These are phyloP conservation scores for Xiphydria camelus DNA, from an alignment of 2,888 invertebrate species.

Conservation along the genomic window DNA sequence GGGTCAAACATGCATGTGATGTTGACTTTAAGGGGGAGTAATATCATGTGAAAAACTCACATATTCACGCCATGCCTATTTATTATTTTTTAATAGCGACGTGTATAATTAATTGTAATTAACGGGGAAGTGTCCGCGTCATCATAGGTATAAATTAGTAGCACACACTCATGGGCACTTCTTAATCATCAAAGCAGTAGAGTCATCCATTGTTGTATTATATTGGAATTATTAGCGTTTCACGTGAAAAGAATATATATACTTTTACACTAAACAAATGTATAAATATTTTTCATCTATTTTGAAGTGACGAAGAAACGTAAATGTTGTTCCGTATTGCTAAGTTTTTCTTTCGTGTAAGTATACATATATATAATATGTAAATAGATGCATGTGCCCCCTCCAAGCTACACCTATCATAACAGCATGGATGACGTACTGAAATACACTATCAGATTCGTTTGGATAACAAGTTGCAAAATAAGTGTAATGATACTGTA, in stretches of 20 bases:
- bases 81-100: constrained; percentile 23
- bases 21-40: constrained; percentile 56
- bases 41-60: constrained; percentile 53
- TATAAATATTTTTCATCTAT: background rate
- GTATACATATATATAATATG: too few relatives aligned
- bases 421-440: constrained; percentile 27
- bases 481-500: constrained; percentile 50
- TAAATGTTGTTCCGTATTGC: constrained; percentile 3
- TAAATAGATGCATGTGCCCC: constrained; percentile 15
- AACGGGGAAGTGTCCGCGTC: too few relatives aligned
- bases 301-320: background rate
- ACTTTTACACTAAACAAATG: background rate
- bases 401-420: constrained; percentile 4
- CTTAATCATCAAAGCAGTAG: background rate
- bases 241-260: background rate
- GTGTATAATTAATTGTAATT: constrained; percentile 28
- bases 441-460: constrained; percentile 17
- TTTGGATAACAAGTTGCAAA: constrained; percentile 27
- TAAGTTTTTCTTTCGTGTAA: background rate
- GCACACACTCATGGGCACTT: background rate
- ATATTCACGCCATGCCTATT: constrained; percentile 50
- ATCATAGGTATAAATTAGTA: too few relatives aligned
- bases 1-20: constrained; percentile 51
- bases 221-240: background rate
- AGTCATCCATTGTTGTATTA: constrained; percentile 3